A percentile compares a stretch with the other conserved stretches of the same genome.
These are phyloP conservation scores for Rhamnusium bicolor DNA, from an alignment of 2,888 invertebrate species.

Conservation along the genomic window DNA sequence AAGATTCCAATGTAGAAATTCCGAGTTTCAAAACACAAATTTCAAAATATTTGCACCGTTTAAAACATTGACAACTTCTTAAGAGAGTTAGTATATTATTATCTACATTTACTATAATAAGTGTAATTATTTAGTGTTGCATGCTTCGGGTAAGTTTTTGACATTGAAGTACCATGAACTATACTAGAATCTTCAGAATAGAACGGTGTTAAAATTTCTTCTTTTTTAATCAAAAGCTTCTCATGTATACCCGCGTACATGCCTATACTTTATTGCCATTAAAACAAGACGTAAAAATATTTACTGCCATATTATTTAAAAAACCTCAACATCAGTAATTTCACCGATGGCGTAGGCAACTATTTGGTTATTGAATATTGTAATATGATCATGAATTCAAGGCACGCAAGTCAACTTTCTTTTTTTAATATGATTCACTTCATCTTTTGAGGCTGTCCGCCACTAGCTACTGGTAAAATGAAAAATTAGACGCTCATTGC, in stretches of 20 bases:
- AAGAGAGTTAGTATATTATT: no score
- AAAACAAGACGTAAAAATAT: constrained; percentile 16
- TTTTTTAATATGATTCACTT: constrained; percentile 5
- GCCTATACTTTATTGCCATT: constrained; percentile 16
- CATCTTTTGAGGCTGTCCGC: constrained; percentile 1
- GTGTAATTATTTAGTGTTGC: no score
- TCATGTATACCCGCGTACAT: constrained; percentile 7
- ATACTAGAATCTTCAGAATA: background rate
- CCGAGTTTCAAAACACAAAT: no score
- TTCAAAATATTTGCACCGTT: no score
- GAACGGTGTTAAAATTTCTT: background rate
- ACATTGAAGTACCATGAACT: no score
- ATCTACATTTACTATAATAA: no score
- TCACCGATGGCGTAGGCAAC: constrained; percentile 1
- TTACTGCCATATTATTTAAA: constrained; percentile 13
- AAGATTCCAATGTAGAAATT: no score
- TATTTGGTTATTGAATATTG: constrained; percentile 30
- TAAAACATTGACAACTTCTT: no score
- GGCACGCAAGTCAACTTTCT: constrained; percentile 15
- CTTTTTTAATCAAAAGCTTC: background rate
- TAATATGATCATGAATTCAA: constrained; percentile 18
- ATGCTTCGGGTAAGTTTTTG: no score
- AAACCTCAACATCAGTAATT: constrained; percentile 17
- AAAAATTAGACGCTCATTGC: constrained; percentile 11
- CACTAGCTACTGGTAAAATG: constrained; percentile 15